These are phyloP conservation scores for Perodicticus potto DNA, from an alignment of 2,797 vertebrate species.

Conservation along the genomic window DNA sequence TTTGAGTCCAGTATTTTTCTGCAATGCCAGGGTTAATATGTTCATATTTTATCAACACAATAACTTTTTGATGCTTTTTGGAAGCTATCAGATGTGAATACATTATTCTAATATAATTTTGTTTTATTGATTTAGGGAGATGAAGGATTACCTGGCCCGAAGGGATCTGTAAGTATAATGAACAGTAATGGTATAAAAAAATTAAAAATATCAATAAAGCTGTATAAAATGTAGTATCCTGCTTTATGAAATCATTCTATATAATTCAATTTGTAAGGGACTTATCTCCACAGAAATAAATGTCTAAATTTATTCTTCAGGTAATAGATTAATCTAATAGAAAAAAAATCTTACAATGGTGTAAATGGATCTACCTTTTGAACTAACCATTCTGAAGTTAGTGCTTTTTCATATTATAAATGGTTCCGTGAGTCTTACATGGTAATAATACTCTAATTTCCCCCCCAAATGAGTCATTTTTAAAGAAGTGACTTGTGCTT, in stretches of 20 bases:
- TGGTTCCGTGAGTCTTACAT: neutral
- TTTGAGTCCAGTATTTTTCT: conserved; percentile 28
- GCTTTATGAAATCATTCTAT: conserved; percentile 66
- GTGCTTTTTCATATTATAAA: conserved; percentile 19
- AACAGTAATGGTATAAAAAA: conserved; percentile 63
- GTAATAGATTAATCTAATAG: conserved; percentile 63
- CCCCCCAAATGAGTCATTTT: conserved; percentile 50
- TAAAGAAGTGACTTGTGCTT: neutral
- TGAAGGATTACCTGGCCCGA: conserved; percentile 93
- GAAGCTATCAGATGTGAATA: neutral
- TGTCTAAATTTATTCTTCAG: conserved; percentile 64
- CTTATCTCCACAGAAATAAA: conserved; percentile 61
- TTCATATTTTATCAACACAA: conserved; percentile 26
- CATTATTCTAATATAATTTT: conserved; percentile 78
- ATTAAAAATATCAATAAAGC: conserved; percentile 74
- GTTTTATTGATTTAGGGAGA: conserved; percentile 92
- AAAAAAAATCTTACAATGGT: conserved; percentile 8
- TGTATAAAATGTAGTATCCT: conserved; percentile 55
- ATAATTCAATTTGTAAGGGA: conserved; percentile 64
- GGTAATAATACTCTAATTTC: neutral
- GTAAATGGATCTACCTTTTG: conserved; percentile 62
- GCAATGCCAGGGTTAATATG: neutral
- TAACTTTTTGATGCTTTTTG: conserved; percentile 39
- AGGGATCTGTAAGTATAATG: conserved; percentile 95
- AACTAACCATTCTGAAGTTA: conserved; percentile 51